Percentiles rank a stretch among this genome's conserved stretches.
Conservation (phyloP, 2,797 vertebrate genomes). For the Hoplostethus mediterraneus region DNA sequence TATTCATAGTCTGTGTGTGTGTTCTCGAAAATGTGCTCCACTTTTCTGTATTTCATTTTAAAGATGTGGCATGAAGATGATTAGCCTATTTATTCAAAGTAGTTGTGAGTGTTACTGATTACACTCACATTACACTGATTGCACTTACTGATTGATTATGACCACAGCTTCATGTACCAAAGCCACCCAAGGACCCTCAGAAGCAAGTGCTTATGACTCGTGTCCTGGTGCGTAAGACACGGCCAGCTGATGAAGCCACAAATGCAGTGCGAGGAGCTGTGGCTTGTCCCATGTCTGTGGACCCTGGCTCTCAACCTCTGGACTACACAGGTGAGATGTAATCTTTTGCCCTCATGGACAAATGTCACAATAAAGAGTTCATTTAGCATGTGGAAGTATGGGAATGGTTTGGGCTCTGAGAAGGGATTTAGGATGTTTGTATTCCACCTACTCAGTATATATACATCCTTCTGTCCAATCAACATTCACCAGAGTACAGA, state of each 20-base stretch:
- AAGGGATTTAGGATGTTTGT: too few relatives aligned
- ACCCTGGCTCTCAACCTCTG: conserved; percentile 50
- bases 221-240: conserved; percentile 75
- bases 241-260: conserved; percentile 55
- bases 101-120: conserved; percentile 17
- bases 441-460: too few relatives aligned
- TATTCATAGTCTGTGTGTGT: neutral
- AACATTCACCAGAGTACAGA: neutral
- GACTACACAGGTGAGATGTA: conserved; percentile 79
- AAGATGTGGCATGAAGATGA: neutral
- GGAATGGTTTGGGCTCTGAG: too few relatives aligned
- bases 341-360: neutral
- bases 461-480: neutral
- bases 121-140: neutral
- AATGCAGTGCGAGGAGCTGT: conserved; percentile 53
- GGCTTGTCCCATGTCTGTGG: conserved; percentile 63
- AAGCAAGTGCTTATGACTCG: conserved; percentile 63
- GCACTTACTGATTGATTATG: neutral
- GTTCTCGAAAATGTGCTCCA: neutral
- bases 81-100: neutral
- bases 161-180: conserved; percentile 79
- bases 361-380: neutral
- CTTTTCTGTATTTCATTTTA: neutral
- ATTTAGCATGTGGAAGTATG: neutral
- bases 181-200: conserved; percentile 51